A percentile compares a stretch with the other conserved stretches of the same genome.
phyloP scores from a whole-genome alignment of 2,113 vertebrate species.

The Antidorcas marsupialis region DNA sequence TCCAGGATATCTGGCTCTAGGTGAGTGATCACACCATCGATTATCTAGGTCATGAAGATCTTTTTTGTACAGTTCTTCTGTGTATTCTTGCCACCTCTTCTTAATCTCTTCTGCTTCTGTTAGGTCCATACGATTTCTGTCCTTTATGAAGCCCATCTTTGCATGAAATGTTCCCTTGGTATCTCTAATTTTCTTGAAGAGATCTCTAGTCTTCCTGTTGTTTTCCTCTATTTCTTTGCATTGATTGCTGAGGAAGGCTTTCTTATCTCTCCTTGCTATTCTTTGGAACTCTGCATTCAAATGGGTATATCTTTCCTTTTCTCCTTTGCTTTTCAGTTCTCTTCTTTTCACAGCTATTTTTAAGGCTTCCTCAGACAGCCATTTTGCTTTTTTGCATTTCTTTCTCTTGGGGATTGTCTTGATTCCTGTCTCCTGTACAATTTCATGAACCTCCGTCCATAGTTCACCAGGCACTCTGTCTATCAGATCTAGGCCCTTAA shows the following conservation, averaged over 20 bases:
- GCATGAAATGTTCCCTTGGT: no score
- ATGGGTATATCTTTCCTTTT: background rate
- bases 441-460: accelerated
- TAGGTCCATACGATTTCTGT: background rate
- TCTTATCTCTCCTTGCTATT: background rate
- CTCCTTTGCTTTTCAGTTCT: background rate
- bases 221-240: background rate
- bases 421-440: background rate
- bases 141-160: background rate
- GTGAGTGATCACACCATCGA: no score
- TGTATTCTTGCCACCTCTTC: background rate
- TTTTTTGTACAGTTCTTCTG: background rate
- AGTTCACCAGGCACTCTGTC: background rate
- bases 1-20: no score
- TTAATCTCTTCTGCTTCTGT: background rate
- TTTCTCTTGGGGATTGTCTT: background rate
- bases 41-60: no score
- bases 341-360: background rate
- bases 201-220: background rate
- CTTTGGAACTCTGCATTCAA: background rate
- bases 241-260: background rate
- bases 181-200: background rate
- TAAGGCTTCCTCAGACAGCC: background rate
- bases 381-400: background rate
- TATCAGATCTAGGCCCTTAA: background rate